Evolutionary conservation across 1,140 invertebrate genomes (phyloP), one percentile per base, ranked within the genome.

Genomic region (Calycopis cecrops): DNA sequence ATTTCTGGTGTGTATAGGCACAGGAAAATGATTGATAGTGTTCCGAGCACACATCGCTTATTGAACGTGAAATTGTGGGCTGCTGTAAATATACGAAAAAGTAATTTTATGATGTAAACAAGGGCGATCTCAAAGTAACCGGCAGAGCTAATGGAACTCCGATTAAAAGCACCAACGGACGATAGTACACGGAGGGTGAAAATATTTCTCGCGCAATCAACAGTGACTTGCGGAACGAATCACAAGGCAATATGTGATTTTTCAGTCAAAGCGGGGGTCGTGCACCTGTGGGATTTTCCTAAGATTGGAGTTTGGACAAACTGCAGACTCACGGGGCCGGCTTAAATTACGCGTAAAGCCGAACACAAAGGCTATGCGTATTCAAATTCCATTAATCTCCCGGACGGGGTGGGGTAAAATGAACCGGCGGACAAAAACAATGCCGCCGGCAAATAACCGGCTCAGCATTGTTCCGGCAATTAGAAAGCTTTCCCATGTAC

Each of bases 341-440:
- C 72, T 79, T 74, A 86, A 86, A 86, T 86, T 86, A 85, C 83
- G 81, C 83, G 83, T 86, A 85, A 86, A 86, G 71, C 78, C 73
- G 81, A 76, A 76, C 75, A 86, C 83, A 86, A 86, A 86, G 83
- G 79, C 76, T 83, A 83, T 86, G 78, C 83, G 79, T 85, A 86
- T 86, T 86, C 81, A 86, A 85, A 86, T 86, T 85, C 79, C 83
- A 86, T 86, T 86, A 86, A 85, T 86, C 80, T 85, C 81, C 74
- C 61, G 77, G 55, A 61, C 68, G 68, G 71, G 76, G 78, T 75
- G 76, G 79, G 78, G 78, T 80, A 82, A 85, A 83, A 83, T 83
- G 80, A 86, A 85, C 83, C 79, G 74, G 76, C 79, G 81, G 81
- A 86, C 83, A 85, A 86, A 86, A 86, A 86, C 83, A 86, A 86